Conservation (phyloP, 1,140 invertebrate species). For the Zaprionus lachaisei region DNA sequence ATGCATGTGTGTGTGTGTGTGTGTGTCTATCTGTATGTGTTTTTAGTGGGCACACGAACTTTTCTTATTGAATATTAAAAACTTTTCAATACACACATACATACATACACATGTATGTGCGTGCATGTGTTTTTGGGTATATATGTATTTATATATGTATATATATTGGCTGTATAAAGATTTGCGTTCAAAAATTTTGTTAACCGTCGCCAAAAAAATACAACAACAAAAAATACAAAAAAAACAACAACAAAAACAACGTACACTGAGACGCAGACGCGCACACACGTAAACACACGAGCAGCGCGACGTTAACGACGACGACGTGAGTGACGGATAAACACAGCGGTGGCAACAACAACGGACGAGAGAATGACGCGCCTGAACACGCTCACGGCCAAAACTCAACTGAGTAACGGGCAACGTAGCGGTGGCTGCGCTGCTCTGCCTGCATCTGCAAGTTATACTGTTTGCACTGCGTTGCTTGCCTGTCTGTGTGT, state of each 20-base stretch:
- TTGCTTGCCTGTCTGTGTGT: constrained; percentile 14
- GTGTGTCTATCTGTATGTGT: constrained; percentile 10
- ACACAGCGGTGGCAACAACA: constrained; percentile 29
- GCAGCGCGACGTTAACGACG: constrained; percentile 27
- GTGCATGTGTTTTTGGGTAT: constrained; percentile 11
- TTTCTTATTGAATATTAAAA: constrained; percentile 26
- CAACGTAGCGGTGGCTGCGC: constrained; percentile 38
- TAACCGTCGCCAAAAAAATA: constrained; percentile 56
- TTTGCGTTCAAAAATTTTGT: constrained; percentile 44
- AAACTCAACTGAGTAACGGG: constrained; percentile 57
- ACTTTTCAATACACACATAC: constrained; percentile 22
- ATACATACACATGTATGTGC: constrained; percentile 3
- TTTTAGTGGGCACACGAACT: constrained; percentile 19
- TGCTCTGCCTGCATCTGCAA: constrained; percentile 50
- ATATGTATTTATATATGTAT: constrained; percentile 8
- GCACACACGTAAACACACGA: constrained; percentile 47
- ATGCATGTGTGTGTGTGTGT: constrained; percentile 4
- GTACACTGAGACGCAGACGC: constrained; percentile 55
- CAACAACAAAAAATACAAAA: constrained; percentile 26
- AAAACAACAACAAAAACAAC: constrained; percentile 50
- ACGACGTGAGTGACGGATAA: constrained; percentile 26
- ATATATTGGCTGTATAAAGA: constrained; percentile 19
- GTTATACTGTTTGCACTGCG: constrained; percentile 11
- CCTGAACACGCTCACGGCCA: constrained; percentile 58
- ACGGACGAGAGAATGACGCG: constrained; percentile 35